Percentiles rank a stretch among this genome's conserved stretches.
phyloP scores from a whole-genome alignment of 2,797 vertebrate genomes.

The Tiaroga cobitis region DNA sequence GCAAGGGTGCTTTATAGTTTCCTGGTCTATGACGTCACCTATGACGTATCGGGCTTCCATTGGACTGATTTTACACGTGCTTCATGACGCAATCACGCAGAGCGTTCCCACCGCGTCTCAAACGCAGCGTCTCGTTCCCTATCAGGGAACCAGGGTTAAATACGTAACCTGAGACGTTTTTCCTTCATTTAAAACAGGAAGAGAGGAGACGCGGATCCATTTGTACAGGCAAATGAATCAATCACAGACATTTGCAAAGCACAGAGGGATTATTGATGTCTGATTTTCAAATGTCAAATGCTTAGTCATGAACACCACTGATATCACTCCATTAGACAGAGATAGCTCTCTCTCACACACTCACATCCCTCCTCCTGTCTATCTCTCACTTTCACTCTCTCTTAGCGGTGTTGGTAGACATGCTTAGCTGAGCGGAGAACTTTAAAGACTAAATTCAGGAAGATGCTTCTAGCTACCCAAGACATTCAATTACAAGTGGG shows the following conservation, averaged over 20 bases:
- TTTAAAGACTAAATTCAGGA: constrained; percentile 19
- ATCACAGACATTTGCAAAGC: constrained; percentile 37
- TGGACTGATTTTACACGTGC: too few species aligned
- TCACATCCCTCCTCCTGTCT: not conserved
- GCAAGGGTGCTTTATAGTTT: too few species aligned
- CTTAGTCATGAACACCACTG: constrained; percentile 45
- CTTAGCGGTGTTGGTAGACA: not conserved
- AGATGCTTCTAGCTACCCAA: constrained; percentile 2
- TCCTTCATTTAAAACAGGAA: constrained; percentile 16
- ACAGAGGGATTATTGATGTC: constrained; percentile 45
- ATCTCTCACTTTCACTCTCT: constrained; percentile 10
- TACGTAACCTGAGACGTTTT: not conserved
- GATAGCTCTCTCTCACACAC: not conserved
- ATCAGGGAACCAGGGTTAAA: too few species aligned
- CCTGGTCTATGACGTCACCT: too few species aligned
- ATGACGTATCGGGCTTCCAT: too few species aligned
- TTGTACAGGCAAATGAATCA: constrained; percentile 46
- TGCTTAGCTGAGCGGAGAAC: constrained; percentile 23
- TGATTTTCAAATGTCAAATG: constrained; percentile 44
- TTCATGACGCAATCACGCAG: too few species aligned
- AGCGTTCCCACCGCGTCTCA: too few species aligned
- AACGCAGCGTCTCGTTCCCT: too few species aligned
- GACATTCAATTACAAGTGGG: not conserved
- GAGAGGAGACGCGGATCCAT: not conserved
- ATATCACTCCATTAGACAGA: constrained; percentile 44